Evolutionary conservation across 2,797 vertebrate species (phyloP).

Genomic region (Hapalemur alaotrensis): DNA sequence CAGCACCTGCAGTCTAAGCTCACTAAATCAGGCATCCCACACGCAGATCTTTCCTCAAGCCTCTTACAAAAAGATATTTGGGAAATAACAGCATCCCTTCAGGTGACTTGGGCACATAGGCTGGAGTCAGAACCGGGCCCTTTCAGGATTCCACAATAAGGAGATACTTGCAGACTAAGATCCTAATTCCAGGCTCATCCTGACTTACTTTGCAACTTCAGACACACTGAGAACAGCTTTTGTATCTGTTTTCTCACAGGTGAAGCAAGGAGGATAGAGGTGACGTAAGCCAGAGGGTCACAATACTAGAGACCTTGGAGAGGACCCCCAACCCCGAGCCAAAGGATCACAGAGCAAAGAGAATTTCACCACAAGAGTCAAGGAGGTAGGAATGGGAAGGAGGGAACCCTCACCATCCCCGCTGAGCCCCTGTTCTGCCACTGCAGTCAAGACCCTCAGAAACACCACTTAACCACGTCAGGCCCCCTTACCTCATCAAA

Average conservation of each 20-base stretch:
- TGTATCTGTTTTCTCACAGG: background rate
- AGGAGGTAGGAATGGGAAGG: background rate
- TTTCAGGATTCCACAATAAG: background rate
- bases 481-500: background rate
- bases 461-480: background rate
- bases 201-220: background rate
- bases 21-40: background rate
- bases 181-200: background rate
- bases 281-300: background rate
- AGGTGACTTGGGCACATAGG: background rate
- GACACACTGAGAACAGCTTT: background rate
- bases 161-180: background rate
- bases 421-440: background rate
- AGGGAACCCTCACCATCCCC: background rate
- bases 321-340: background rate
- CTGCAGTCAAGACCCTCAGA: background rate
- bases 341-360: background rate
- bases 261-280: background rate
- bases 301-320: background rate
- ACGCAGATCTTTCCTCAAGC: background rate
- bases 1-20: fast-evolving
- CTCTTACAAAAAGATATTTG: background rate
- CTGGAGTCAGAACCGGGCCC: background rate
- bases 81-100: background rate
- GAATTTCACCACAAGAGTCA: background rate